Base-by-base conservation (phyloP, 2,113 vertebrate genomes). In the Reinhardtius hippoglossoides region DNA sequence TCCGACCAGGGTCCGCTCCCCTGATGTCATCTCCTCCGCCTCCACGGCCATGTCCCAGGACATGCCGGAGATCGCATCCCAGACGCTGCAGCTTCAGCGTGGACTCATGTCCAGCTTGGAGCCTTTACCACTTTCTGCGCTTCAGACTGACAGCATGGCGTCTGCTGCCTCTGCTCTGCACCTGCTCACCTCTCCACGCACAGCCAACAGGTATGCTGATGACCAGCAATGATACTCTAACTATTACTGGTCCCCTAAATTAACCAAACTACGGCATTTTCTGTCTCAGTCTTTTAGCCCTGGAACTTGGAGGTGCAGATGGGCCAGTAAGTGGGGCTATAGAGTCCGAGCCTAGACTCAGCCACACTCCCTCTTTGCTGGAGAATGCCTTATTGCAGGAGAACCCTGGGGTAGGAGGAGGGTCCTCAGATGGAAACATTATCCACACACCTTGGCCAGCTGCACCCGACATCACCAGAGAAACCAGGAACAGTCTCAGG, bases 1-100 rank as follows among this genome's bases (percentile, higher is more conserved):
- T 16, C 98, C 97, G 0, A 98, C 97, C 20, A 94, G 97, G 0
- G 96, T 96, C 26, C 97, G 98, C 55, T 99, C 98, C 0, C 98
- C 98, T 0, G 98, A 99, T 0, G 98, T 99, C 81, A 99, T 99
- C 87, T 99, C 98, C 57, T 99, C 98, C 0, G 98, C 97, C 68
- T 99, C 98, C 65, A 98, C 98, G 1, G 97, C 95, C 84, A 93
- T 99, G 92, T 97, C 98, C 26, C 97, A 98, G 82, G 98, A 98
- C 40, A 99, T 98, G 86, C 97, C 98, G 0, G 98, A 99, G 91
- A 98, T 99, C 0, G 97, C 98, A 0, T 97, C 98, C 0, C 97
- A 99, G 93, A 96, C 97, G 0, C 82, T 98, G 78, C 95, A 95
- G 61, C 95, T 96, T 52, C 88, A 0, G 87, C 92, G n/a, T 40